Evolutionary conservation across 2,888 invertebrate genomes (phyloP), one percentile per base, ranked within the genome.

Genomic region (Urechis unicinctus): DNA sequence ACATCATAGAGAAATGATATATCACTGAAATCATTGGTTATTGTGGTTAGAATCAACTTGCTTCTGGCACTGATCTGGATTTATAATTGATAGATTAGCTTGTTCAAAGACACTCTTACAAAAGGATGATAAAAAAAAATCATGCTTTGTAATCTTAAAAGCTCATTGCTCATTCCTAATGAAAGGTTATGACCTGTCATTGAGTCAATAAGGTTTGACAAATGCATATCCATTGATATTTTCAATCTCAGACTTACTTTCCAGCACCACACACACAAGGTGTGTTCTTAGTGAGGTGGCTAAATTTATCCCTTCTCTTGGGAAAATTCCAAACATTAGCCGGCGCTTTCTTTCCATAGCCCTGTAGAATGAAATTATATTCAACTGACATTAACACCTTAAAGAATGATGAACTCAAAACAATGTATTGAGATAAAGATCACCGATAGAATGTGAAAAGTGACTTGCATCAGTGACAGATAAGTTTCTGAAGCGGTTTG

Each of bases 1-100:
- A 74, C 75, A 67, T 78, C 78, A 58, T 77, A 78, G 50, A 78
- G 64, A 59, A 78, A 78, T 3, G 78, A 78, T n/a, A 78, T 75
- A 56, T 78, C 77, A 53, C 77, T 78, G 63, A 28, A 9, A 17
- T n/a, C n/a, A n/a, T n/a, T n/a, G n/a, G n/a, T n/a, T n/a, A n/a
- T n/a, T n/a, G n/a, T n/a, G n/a, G n/a, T n/a, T n/a, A n/a, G n/a
- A n/a, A n/a, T n/a, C n/a, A n/a, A n/a, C n/a, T n/a, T n/a, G n/a
- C n/a, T n/a, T n/a, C n/a, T n/a, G n/a, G n/a, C n/a, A n/a, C n/a
- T n/a, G n/a, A n/a, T n/a, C n/a, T n/a, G n/a, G n/a, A n/a, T n/a
- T n/a, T n/a, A n/a, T n/a, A n/a, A n/a, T n/a, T n/a, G n/a, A n/a
- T n/a, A n/a, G n/a, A n/a, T n/a, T n/a, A n/a, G n/a, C n/a, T n/a